phyloP scores from a whole-genome alignment of 2,113 vertebrate genomes.

The Megaceryle torquata region DNA sequence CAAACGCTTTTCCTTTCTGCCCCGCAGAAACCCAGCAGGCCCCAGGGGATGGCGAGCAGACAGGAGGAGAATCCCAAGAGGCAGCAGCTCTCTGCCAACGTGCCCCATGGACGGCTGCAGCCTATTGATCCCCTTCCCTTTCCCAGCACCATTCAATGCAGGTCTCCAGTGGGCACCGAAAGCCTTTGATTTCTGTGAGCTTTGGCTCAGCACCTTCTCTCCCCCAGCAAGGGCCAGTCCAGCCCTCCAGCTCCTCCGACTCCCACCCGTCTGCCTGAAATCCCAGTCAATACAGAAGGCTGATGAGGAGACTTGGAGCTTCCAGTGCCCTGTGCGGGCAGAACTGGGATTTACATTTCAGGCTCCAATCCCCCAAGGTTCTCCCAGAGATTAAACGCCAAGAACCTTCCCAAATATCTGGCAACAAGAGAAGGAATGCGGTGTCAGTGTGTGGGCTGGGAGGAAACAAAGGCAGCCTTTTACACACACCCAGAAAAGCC shows the following conservation, averaged over 20 bases:
- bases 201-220: background rate
- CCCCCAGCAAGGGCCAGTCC: background rate
- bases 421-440: conserved; percentile 40
- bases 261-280: background rate
- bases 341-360: background rate
- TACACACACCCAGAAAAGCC: background rate
- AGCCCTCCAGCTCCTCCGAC: background rate
- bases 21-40: conserved; percentile 14
- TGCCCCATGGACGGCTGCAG: conserved; percentile 1
- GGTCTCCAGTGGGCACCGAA: background rate
- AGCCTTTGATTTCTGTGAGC: background rate
- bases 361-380: background rate
- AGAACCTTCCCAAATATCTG: background rate
- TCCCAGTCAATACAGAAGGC: background rate
- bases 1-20: background rate
- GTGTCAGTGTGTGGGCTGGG: conserved; percentile 27
- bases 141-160: background rate
- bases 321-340: background rate
- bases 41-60: background rate
- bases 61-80: background rate
- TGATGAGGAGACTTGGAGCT: background rate
- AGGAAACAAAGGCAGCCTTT: conserved; percentile 55
- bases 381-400: background rate
- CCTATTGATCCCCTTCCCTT: background rate
- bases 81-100: background rate